Percentiles rank a stretch among this genome's conserved stretches.
phyloP scores from a whole-genome alignment of 2,888 invertebrate species.

The Gortyna flavago region DNA sequence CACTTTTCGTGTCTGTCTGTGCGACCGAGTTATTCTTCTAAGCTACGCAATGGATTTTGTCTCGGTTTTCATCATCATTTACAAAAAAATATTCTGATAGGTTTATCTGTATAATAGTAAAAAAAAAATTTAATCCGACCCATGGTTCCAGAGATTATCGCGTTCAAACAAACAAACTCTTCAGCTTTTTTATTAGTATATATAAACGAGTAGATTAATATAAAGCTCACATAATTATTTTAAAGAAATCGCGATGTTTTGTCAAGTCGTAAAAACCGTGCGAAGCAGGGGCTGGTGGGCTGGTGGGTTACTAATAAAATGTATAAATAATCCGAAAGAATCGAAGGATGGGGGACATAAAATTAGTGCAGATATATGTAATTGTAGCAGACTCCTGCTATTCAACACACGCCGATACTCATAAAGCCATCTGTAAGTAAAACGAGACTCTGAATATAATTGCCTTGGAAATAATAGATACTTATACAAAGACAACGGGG shows the following conservation, averaged over 20 bases:
- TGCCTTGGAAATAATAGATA: conserved; percentile 82
- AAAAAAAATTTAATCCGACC: no score
- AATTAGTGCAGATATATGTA: conserved; percentile 80
- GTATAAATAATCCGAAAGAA: not conserved
- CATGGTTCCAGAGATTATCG: no score
- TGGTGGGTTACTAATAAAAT: not conserved
- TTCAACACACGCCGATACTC: conserved; percentile 78
- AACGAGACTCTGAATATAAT: conserved; percentile 82
- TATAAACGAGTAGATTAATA: not conserved
- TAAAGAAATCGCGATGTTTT: not conserved
- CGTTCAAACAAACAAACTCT: not conserved
- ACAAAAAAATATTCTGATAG: no score
- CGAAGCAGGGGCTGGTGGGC: not conserved
- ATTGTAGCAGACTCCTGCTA: conserved; percentile 75
- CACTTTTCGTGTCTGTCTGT: no score
- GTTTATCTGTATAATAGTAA: no score
- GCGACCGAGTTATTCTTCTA: no score
- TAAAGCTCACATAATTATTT: not conserved
- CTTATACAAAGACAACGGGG: conserved; percentile 69
- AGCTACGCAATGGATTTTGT: no score
- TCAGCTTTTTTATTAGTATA: not conserved
- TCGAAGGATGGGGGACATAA: conserved; percentile 62
- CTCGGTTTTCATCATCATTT: no score
- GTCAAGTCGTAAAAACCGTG: not conserved
- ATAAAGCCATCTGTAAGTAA: conserved; percentile 74